Base-by-base conservation (phyloP, 2,888 invertebrate genomes). In the Uloborus plumipes region DNA sequence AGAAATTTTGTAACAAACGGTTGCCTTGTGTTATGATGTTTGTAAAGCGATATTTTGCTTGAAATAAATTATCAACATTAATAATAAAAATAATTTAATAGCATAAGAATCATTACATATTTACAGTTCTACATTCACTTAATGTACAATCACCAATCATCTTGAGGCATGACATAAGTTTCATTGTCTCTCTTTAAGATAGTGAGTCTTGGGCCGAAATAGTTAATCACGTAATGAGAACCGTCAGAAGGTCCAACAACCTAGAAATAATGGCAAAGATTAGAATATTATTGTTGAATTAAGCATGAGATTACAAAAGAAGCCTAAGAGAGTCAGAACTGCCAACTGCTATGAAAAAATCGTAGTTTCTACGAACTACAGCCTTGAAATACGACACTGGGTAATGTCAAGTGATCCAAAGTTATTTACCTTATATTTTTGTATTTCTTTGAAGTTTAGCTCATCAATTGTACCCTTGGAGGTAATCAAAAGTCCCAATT, bases 241-340 rank as follows among this genome's bases (percentile, higher is more conserved):
- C 97, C 97, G 91, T 98, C 98, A 0, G 97, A 94, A 65, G 98
- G 98, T 0, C 94, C 94, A 4, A 98, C 94, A 72, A 89, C 88
- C 89, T 89, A 85, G 4, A 86, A 84, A 76, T 65, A 26, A 11
- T 39, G 3, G 9, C 1, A 39, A 39, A 39, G 11, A 11, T 39
- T 11, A 39, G 26, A 39, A 39, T 39, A 9, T 39, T 39, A 39
- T 39, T 39, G 6, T 11, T 39, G 39, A 11, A 39, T 9, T 9
- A 6, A 9, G 39, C 39, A 39, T 26, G 26, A 26, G 26, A 26
- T 4, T 3, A 4, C 26, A 26, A 4, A 26, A 26, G 26, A 4
- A 26, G 26, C 2, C n/a, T n/a, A n/a, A n/a, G n/a, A n/a, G n/a
- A n/a, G n/a, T n/a, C n/a, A n/a, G n/a, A n/a, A n/a, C n/a, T n/a